Evolutionary conservation across 1,140 invertebrate species (phyloP).

Genomic region (Lordiphosa collinella): DNA sequence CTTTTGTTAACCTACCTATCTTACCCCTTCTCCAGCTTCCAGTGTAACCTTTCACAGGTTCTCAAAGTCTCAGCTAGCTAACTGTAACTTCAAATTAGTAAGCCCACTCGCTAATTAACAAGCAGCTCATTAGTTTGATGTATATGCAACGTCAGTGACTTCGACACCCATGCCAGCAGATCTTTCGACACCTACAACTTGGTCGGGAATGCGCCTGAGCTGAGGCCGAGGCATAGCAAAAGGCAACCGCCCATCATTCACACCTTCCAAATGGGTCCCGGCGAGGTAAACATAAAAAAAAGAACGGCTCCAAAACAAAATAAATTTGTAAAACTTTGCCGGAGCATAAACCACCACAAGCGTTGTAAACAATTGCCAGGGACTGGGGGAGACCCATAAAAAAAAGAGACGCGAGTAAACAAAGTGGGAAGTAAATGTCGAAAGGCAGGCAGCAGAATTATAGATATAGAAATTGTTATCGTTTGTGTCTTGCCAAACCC

Average conservation of each 20-base stretch:
- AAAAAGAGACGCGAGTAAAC: slow-evolving; percentile 50
- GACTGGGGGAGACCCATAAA: slow-evolving; percentile 41
- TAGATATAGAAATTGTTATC: slow-evolving; percentile 47
- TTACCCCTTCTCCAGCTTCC: too few species aligned
- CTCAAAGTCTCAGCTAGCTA: too few species aligned
- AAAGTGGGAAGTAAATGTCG: slow-evolving; percentile 56
- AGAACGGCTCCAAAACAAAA: slow-evolving; percentile 49
- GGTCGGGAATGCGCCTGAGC: too few species aligned
- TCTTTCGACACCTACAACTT: slow-evolving; percentile 47
- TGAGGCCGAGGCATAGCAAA: neutral
- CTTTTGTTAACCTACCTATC: too few species aligned
- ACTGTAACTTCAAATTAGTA: too few species aligned
- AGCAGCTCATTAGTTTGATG: slow-evolving; percentile 58
- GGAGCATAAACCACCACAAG: slow-evolving; percentile 54
- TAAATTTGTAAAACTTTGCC: slow-evolving; percentile 56
- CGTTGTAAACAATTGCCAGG: slow-evolving; percentile 57
- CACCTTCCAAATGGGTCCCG: slow-evolving; percentile 31
- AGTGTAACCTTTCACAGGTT: too few species aligned
- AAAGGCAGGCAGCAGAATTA: slow-evolving; percentile 44
- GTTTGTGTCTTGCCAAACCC: too few species aligned
- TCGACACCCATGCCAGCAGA: slow-evolving; percentile 14
- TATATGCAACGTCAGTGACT: slow-evolving; percentile 36
- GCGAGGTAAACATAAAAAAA: slow-evolving; percentile 43
- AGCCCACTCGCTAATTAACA: slow-evolving; percentile 40
- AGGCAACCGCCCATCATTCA: slow-evolving; percentile 43